These are phyloP conservation scores for Micropoecilia bifurca DNA, from an alignment of 2,797 vertebrate species.

Conservation along the genomic window DNA sequence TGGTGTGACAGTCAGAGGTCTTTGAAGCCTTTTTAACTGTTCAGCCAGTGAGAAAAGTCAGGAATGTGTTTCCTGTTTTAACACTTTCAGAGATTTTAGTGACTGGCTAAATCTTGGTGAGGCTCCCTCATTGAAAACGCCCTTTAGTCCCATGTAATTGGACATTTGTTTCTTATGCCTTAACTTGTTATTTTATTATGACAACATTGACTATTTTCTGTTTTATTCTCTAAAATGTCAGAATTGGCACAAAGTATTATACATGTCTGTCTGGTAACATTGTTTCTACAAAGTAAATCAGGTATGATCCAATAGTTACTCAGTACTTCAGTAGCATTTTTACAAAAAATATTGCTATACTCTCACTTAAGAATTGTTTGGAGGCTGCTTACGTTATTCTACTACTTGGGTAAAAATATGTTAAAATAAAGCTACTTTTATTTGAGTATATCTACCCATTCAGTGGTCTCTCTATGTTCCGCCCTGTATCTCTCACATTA, in stretches of 20 bases:
- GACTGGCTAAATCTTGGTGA: slow-evolving; percentile 23
- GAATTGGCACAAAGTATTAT: not conserved
- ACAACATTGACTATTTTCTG: not conserved
- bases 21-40: slow-evolving; percentile 69
- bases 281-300: not conserved
- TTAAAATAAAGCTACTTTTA: not conserved
- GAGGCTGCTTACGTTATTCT: not conserved
- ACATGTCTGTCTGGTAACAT: not conserved
- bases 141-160: not conserved
- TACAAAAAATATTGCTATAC: not conserved
- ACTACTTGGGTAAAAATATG: not conserved
- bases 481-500: slow-evolving; percentile 19
- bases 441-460: not conserved
- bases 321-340: not conserved
- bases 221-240: not conserved
- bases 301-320: not conserved
- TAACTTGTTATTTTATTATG: not conserved
- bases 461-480: slow-evolving; percentile 4
- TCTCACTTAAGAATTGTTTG: not conserved
- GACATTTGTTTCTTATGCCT: not conserved
- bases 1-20: slow-evolving; percentile 55
- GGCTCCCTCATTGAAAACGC: slow-evolving; percentile 10
- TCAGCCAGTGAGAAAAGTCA: slow-evolving; percentile 61
- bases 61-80: slow-evolving; percentile 70
- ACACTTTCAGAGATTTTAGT: slow-evolving; percentile 55